Conservation (phyloP, 2,888 invertebrate genomes). For the Bugula neritina region DNA sequence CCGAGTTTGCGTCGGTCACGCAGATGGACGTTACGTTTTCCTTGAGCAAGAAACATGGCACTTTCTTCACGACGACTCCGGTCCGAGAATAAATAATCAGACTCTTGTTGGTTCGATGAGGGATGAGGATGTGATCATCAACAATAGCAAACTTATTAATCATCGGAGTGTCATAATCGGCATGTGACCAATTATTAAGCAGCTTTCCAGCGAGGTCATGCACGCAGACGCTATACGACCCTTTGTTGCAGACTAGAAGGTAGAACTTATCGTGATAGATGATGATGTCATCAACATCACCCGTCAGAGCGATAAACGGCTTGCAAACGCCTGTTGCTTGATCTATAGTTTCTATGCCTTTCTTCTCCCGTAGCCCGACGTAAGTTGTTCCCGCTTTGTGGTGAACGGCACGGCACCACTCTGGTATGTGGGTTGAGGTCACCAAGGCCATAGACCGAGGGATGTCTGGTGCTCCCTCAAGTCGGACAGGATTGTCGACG, state of each 20-base stretch:
- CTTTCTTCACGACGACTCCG: background rate
- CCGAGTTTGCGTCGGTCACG: background rate
- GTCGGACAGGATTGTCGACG: too few species aligned
- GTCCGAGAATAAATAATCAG: background rate
- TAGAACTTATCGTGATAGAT: background rate
- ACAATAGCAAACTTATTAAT: background rate
- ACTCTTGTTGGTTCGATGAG: background rate
- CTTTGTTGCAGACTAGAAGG: background rate
- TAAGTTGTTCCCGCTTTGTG: background rate
- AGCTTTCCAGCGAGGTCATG: background rate
- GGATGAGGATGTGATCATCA: background rate
- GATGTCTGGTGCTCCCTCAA: background rate
- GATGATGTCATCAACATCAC: background rate
- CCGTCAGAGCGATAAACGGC: background rate
- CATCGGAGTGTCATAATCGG: background rate
- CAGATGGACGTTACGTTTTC: background rate
- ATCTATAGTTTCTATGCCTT: background rate
- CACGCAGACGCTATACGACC: background rate
- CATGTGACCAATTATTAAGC: background rate
- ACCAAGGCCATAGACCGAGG: background rate
- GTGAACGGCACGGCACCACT: background rate
- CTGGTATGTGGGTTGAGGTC: background rate
- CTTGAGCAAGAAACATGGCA: background rate
- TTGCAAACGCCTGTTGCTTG: background rate
- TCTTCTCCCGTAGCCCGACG: background rate